These are phyloP conservation scores for Drosophila pseudoananassae DNA, from an alignment of 1,140 invertebrate species.

Conservation along the genomic window DNA sequence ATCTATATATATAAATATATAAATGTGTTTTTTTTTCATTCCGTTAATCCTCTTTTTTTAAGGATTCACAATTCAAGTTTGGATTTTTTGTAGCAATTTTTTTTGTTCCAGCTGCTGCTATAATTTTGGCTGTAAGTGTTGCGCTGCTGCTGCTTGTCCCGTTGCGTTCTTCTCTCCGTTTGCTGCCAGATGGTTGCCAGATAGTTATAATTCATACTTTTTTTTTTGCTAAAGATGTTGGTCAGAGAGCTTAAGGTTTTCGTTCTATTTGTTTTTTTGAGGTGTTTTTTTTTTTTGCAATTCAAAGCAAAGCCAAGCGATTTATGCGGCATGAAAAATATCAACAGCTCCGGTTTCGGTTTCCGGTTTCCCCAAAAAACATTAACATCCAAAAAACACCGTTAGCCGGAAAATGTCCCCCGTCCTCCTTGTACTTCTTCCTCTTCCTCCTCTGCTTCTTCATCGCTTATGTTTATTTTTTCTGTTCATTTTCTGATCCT, in stretches of 20 bases:
- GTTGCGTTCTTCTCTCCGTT: slow-evolving; percentile 1
- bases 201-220: not conserved
- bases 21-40: slow-evolving; percentile 20
- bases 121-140: slow-evolving; percentile 14
- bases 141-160: slow-evolving; percentile 8
- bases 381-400: slow-evolving; percentile 25
- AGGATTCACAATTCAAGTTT: slow-evolving; percentile 47
- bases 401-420: slow-evolving; percentile 25
- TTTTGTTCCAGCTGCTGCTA: slow-evolving; percentile 15
- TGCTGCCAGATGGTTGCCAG: not conserved
- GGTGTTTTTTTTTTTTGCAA: slow-evolving; percentile 45
- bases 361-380: slow-evolving; percentile 15
- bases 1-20: slow-evolving; percentile 20
- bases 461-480: not conserved
- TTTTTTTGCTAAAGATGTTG: slow-evolving; percentile 5
- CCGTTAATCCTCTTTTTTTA: no score
- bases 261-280: slow-evolving; percentile 11
- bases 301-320: slow-evolving; percentile 52
- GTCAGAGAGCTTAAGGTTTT: slow-evolving; percentile 56
- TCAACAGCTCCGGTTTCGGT: slow-evolving; percentile 33
- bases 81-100: slow-evolving; percentile 5
- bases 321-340: slow-evolving; percentile 65
- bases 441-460: not conserved
- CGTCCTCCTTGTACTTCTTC: not conserved
- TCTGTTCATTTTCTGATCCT: not conserved